These are phyloP conservation scores for Asobara japonica DNA, from an alignment of 1,140 invertebrate species.

Conservation along the genomic window DNA sequence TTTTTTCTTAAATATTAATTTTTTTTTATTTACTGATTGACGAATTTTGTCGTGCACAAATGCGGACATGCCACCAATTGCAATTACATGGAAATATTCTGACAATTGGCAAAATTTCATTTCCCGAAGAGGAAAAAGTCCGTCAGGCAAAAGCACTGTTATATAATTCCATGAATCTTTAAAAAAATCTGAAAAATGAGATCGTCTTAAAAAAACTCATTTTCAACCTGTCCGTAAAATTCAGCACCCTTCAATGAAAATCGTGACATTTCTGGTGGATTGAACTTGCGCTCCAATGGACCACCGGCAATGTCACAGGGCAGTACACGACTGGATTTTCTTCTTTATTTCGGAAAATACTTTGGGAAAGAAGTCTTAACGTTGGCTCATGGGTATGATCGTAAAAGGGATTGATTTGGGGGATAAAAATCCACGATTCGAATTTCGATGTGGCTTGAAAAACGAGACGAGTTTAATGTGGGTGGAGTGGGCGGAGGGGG, in stretches of 20 bases:
- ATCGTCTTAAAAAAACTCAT: background rate
- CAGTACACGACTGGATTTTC: background rate
- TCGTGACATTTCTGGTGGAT: constrained; percentile 57
- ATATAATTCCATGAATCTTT: no score
- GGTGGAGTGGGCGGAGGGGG: background rate
- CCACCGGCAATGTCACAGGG: constrained; percentile 37
- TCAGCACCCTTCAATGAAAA: background rate
- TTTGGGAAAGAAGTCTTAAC: constrained; percentile 8
- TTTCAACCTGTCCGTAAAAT: background rate
- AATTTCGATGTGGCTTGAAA: constrained; percentile 26
- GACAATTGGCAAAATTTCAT: no score
- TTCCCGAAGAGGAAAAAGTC: no score
- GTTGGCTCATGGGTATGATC: background rate
- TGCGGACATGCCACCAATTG: no score
- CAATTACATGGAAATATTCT: no score
- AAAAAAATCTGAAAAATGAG: background rate
- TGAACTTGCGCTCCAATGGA: constrained; percentile 60
- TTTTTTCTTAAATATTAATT: no score
- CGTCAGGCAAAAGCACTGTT: no score
- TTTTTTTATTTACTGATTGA: no score
- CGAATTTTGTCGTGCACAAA: no score
- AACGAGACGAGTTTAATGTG: constrained; percentile 27
- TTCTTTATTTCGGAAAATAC: constrained; percentile 1
- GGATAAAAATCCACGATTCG: constrained; percentile 7
- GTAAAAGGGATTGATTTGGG: constrained; percentile 12